Percentiles rank a stretch among this genome's conserved stretches.
Evolutionary conservation across 92 coral and sea anemone genomes (phyloP).

Genomic region (Heliopora coerulea): DNA sequence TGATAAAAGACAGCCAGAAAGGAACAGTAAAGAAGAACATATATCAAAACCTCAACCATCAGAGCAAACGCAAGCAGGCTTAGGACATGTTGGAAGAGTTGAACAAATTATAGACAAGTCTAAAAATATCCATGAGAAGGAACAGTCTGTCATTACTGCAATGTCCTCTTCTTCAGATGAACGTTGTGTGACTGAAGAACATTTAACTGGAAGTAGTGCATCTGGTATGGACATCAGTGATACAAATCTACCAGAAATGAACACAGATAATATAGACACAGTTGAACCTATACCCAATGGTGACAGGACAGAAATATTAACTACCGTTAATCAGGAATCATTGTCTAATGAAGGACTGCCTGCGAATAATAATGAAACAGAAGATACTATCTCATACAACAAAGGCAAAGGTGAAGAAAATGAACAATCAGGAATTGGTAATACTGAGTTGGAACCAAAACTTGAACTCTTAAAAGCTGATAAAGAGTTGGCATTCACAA

Average conservation of each 20-base stretch:
- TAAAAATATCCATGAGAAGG: not conserved
- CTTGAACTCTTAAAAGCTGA: not conserved
- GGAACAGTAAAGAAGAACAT: not conserved
- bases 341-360: not conserved
- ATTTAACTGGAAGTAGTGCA: too few relatives aligned
- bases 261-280: not conserved
- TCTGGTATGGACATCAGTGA: not conserved
- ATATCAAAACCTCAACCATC: not conserved
- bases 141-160: too few relatives aligned
- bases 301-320: not conserved
- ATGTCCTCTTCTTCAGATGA: too few relatives aligned
- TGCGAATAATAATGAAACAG: not conserved
- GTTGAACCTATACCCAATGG: not conserved
- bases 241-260: not conserved
- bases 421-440: not conserved
- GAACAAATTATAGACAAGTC: not conserved
- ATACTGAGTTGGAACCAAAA: not conserved
- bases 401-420: not conserved
- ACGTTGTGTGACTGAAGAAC: too few relatives aligned
- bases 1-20: constrained; percentile 16
- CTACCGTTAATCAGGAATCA: not conserved
- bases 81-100: not conserved
- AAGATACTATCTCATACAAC: not conserved
- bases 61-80: not conserved
- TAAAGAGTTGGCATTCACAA: not conserved